Evolutionary conservation across 2,113 vertebrate species (phyloP).

Genomic region (Siniperca knerii): DNA sequence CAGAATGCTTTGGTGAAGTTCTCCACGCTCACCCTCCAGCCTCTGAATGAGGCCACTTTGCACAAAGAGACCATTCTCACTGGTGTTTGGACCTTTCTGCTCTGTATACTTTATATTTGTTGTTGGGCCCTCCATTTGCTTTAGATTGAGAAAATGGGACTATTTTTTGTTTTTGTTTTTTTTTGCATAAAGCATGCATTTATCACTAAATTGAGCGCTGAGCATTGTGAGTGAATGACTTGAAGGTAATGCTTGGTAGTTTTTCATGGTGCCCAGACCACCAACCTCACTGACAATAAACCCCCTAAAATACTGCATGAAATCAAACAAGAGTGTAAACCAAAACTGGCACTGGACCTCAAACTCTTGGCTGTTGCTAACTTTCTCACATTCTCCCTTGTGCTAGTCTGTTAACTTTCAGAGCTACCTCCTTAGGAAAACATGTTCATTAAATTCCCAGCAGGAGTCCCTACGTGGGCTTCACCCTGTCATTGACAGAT

Average conservation of each 20-base stretch:
- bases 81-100: constrained; percentile 35
- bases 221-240: constrained; percentile 1
- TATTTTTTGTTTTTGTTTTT: not conserved
- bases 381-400: constrained; percentile 59
- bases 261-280: constrained; percentile 28
- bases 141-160: constrained; percentile 19
- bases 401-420: constrained; percentile 64
- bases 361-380: constrained; percentile 45
- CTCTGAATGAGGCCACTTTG: constrained; percentile 50
- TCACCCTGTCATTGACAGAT: constrained; percentile 69
- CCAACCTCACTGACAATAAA: constrained; percentile 31
- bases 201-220: not conserved
- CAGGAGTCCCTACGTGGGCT: constrained; percentile 60
- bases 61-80: constrained; percentile 70
- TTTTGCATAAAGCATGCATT: not conserved
- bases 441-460: constrained; percentile 79
- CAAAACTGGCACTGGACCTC: constrained; percentile 49
- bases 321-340: constrained; percentile 63
- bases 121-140: constrained; percentile 24
- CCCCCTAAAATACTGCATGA: constrained; percentile 36
- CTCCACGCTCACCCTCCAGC: constrained; percentile 26
- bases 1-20: constrained; percentile 63
- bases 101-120: constrained; percentile 32
- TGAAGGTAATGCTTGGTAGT: constrained; percentile 22
- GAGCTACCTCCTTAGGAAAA: constrained; percentile 64